Base-by-base conservation (phyloP, 64 coral and sea anemone genomes). In the Stylophora pistillata region DNA sequence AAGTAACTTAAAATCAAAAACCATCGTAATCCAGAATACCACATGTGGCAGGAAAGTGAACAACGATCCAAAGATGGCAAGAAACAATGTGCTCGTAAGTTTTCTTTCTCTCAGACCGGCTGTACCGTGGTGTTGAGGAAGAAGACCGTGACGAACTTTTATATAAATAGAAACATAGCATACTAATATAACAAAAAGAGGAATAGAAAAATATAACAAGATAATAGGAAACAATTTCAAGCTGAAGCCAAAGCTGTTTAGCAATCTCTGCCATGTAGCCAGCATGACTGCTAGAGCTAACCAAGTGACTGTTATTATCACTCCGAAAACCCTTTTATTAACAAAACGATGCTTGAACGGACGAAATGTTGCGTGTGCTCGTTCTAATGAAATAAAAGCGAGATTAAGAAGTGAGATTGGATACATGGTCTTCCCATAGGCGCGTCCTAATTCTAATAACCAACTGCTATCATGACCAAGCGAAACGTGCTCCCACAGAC, bases 191-290 rank as follows among this genome's bases (percentile, higher is more conserved):
- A n/a, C n/a, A n/a, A n/a, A n/a, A n/a, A n/a, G 1, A 68, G 1
- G 0, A 68, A 23, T 11, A 68, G 64, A 68, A 21, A n/a, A 68
- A 68, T 27, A 1, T 10, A 28, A 0, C 1, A 28, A 68, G 11
- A 68, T n/a, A 25, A 1, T 25, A 25, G 0, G 0, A 12, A 0
- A 2, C 58, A 3, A 15, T 2, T 9, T 15, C 1, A 4, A 9
- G 23, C n/a, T 27, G 0, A 34, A 16, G n/a, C n/a, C n/a, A n/a
- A 23, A 0, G 0, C 1, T 16, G 0, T 1, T 1, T 28, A 18
- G 2, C 13, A 4, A 15, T 0, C 10, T 37, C 2, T 23, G 27
- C 58, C 15, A 81, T 23, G 21, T n/a, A n/a, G 18, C 13, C 17
- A 41, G 28, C 29, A 30, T 81, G 78, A 15, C 17, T 3, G 3